phyloP scores from a whole-genome alignment of 2,113 vertebrate species.

The Mirounga angustirostris region DNA sequence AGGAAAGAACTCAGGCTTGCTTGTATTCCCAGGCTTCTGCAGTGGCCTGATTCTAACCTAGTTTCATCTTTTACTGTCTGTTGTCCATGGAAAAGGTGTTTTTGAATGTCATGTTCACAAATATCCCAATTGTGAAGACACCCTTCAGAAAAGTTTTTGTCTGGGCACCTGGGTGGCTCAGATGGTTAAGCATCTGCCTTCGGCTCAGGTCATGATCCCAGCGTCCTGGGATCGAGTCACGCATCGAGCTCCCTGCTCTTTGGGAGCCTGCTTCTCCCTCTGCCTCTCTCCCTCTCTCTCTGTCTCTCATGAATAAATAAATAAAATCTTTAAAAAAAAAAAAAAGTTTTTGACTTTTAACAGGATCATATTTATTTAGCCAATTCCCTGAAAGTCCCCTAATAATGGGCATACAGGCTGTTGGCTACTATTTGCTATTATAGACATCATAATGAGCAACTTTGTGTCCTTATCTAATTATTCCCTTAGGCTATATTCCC shows the following conservation, averaged over 20 bases:
- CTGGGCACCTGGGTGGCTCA: not conserved
- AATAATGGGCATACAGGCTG: not conserved
- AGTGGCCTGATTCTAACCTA: not conserved
- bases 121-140: not conserved
- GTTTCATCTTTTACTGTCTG: not conserved
- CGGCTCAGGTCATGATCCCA: no score
- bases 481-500: not conserved
- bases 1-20: not conserved
- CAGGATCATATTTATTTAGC: slow-evolving; percentile 17
- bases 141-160: not conserved
- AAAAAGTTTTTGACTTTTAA: not conserved
- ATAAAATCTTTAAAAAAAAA: no score
- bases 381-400: not conserved
- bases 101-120: not conserved
- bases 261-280: no score
- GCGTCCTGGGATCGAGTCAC: no score
- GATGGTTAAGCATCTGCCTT: no score
- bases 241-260: no score
- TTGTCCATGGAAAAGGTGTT: not conserved
- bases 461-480: not conserved
- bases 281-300: no score
- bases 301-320: no score
- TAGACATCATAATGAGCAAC: not conserved
- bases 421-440: not conserved
- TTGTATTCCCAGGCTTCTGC: not conserved